A percentile compares a stretch with the other conserved stretches of the same genome.
Conservation (phyloP, 2,113 vertebrate genomes). For the Macheiramphus alcinus region DNA sequence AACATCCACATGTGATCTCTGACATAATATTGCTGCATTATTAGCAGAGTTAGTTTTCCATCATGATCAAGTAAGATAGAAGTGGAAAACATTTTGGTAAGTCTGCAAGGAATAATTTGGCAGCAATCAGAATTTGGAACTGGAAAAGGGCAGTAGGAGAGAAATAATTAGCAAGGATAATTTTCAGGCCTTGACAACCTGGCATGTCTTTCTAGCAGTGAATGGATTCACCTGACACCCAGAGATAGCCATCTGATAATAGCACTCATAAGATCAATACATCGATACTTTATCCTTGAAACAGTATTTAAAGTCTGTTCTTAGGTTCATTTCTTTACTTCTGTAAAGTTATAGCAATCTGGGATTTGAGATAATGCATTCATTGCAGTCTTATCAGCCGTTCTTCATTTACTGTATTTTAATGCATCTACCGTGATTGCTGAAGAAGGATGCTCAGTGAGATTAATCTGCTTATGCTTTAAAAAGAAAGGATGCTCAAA, state of each 20-base stretch:
- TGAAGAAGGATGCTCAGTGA: neutral
- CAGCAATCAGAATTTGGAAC: neutral
- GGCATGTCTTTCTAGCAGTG: neutral
- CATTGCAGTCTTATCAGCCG: neutral
- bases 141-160: neutral
- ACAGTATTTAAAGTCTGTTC: conserved; percentile 32
- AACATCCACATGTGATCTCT: neutral
- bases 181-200: conserved; percentile 12
- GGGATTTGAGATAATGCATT: conserved; percentile 39
- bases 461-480: conserved; percentile 25
- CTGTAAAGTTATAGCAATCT: conserved; percentile 11
- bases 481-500: conserved; percentile 21
- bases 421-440: neutral
- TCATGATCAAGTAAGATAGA: neutral
- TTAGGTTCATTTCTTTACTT: conserved; percentile 36
- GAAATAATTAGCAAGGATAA: conserved; percentile 47
- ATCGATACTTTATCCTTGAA: conserved; percentile 48
- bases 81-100: neutral
- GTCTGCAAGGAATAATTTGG: neutral
- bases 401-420: conserved; percentile 22
- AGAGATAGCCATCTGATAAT: conserved; percentile 48
- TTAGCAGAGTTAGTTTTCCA: neutral
- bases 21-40: neutral
- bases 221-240: conserved; percentile 21
- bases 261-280: conserved; percentile 54